Conservation (phyloP, 2,113 vertebrate genomes). For the Hippocampus comes region DNA sequence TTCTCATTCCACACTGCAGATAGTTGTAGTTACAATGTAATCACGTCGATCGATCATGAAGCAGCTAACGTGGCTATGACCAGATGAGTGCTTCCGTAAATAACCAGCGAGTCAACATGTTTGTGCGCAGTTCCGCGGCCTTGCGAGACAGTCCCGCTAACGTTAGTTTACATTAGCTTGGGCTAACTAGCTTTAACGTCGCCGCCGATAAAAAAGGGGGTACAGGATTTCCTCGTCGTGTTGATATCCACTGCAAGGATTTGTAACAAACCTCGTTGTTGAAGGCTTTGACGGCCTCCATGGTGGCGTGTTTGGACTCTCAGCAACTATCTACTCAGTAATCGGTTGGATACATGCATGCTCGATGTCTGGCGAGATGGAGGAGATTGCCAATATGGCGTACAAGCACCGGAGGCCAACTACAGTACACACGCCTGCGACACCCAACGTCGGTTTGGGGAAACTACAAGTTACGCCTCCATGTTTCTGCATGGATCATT, state of each 20-base stretch:
- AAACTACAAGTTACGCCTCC: not conserved
- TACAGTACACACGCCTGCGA: constrained; percentile 30
- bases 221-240: not conserved
- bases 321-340: constrained; percentile 48
- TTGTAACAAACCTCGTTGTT: constrained; percentile 78
- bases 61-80: too few relatives aligned
- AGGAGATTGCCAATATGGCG: constrained; percentile 77
- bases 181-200: constrained; percentile 16
- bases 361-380: constrained; percentile 67
- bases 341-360: constrained; percentile 63
- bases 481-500: not conserved
- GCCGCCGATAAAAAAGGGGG: not conserved
- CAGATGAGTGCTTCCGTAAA: not conserved
- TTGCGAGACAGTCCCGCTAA: constrained; percentile 31
- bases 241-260: not conserved
- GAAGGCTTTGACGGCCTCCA: constrained; percentile 82
- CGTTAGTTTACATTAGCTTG: constrained; percentile 32
- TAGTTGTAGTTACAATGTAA: fast-evolving
- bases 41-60: fast-evolving
- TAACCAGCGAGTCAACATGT: not conserved
- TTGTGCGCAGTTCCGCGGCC: constrained; percentile 49
- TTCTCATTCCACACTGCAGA: not conserved
- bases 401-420: constrained; percentile 39
- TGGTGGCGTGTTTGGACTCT: constrained; percentile 48
- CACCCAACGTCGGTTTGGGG: constrained; percentile 29